Evolutionary conservation across 2,797 vertebrate genomes (phyloP).

Genomic region (Eulemur rubriventer): DNA sequence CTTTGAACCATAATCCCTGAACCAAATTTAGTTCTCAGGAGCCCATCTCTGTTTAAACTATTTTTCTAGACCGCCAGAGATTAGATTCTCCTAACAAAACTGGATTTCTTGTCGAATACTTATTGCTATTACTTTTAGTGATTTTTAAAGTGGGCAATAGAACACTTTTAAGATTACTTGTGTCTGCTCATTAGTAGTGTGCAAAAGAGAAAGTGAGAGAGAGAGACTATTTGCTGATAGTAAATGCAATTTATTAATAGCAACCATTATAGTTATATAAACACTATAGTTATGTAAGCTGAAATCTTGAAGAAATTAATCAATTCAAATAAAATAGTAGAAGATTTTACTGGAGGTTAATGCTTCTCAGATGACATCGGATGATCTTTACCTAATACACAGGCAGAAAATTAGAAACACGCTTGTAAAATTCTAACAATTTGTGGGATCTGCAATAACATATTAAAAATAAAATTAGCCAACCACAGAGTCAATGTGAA

Average conservation of each 20-base stretch:
- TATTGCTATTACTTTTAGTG: neutral
- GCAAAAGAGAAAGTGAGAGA: neutral
- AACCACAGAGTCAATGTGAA: neutral
- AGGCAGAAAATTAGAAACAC: constrained; percentile 6
- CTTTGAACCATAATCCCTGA: neutral
- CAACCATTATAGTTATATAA: neutral
- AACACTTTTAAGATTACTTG: neutral
- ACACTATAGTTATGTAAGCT: neutral
- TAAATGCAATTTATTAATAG: neutral
- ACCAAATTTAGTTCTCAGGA: neutral
- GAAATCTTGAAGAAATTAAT: constrained; percentile 19
- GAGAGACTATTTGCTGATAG: neutral
- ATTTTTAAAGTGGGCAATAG: neutral
- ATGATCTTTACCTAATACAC: neutral
- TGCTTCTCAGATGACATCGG: neutral
- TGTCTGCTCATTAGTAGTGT: neutral
- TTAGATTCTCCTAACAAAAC: constrained; percentile 27
- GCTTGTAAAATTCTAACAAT: neutral
- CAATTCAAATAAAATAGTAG: neutral
- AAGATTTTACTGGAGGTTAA: neutral
- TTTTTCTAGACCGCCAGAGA: neutral
- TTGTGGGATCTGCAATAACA: neutral
- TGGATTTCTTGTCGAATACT: neutral
- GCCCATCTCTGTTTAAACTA: neutral
- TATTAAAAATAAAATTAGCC: neutral